Evolutionary conservation across 2,113 vertebrate species (phyloP).

Genomic region (Malaclemys terrapin): DNA sequence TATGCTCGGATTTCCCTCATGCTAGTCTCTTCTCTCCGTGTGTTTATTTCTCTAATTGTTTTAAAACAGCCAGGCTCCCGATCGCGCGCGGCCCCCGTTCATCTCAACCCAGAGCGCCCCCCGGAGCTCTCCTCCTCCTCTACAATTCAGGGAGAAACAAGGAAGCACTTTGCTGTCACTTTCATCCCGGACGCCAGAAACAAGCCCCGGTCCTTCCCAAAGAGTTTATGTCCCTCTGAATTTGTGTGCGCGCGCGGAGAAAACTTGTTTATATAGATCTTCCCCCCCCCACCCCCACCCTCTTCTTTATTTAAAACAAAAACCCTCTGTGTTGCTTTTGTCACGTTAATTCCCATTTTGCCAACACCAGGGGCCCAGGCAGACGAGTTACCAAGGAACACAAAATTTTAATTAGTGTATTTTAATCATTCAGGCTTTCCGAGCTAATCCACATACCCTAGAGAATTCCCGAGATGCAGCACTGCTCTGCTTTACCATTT

Average conservation of each 20-base stretch:
- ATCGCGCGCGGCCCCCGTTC: slow-evolving; percentile 28
- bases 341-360: slow-evolving; percentile 99
- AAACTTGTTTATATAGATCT: slow-evolving; percentile 98
- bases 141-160: not conserved
- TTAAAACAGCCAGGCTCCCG: slow-evolving; percentile 57
- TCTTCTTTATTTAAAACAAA: slow-evolving; percentile 95
- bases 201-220: slow-evolving; percentile 33
- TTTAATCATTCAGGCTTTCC: slow-evolving; percentile 99
- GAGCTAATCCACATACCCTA: slow-evolving; percentile 99
- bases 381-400: slow-evolving; percentile 99
- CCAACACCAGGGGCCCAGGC: slow-evolving; percentile 98
- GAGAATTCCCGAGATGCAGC: slow-evolving; percentile 99
- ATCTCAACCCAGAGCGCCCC: slow-evolving; percentile 16
- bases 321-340: slow-evolving; percentile 97
- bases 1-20: slow-evolving; percentile 50
- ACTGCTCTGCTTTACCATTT: slow-evolving; percentile 99
- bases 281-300: slow-evolving; percentile 62
- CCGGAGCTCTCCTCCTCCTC: slow-evolving; percentile 16
- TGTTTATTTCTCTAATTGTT: slow-evolving; percentile 69
- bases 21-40: slow-evolving; percentile 38
- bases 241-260: slow-evolving; percentile 66
- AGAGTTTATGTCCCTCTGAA: slow-evolving; percentile 81
- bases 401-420: slow-evolving; percentile 99
- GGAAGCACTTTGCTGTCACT: slow-evolving; percentile 39
- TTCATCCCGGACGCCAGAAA: slow-evolving; percentile 58